phyloP scores from a whole-genome alignment of 2,888 invertebrate species.

The Arenicola marina region DNA sequence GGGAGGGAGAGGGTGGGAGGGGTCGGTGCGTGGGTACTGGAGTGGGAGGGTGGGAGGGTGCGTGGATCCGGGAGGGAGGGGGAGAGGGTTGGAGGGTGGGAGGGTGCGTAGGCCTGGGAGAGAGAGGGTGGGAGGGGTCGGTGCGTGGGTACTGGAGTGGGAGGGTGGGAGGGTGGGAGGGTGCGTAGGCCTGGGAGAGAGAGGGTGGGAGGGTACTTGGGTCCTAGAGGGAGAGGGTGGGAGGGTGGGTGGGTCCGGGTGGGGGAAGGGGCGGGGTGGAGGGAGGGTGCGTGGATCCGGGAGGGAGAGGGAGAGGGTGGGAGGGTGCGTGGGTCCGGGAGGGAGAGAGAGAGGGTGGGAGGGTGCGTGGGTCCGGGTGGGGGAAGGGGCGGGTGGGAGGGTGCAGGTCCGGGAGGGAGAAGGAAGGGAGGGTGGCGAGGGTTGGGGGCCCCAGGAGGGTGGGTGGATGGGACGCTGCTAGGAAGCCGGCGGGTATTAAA shows the following conservation, averaged over 20 bases:
- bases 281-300: background rate
- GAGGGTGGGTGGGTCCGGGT: too few species aligned
- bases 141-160: background rate
- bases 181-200: too few species aligned
- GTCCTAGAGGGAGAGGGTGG: too few species aligned
- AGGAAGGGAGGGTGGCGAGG: background rate
- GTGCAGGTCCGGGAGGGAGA: background rate
- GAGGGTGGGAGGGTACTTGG: too few species aligned
- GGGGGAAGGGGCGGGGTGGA: too few species aligned
- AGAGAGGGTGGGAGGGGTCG: background rate
- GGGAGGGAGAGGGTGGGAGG: too few species aligned
- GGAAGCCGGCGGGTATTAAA: too few species aligned
- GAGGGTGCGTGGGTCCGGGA: background rate
- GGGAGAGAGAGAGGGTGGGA: background rate
- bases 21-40: too few species aligned
- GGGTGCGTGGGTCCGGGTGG: background rate
- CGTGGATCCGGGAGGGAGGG: background rate
- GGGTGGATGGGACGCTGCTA: too few species aligned
- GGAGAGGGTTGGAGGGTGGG: conserved; percentile 10
- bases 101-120: background rate
- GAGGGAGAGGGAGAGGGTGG: conserved; percentile 11
- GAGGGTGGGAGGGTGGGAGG: too few species aligned
- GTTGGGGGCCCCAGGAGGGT: background rate
- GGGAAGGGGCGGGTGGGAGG: background rate
- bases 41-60: too few species aligned